Evolutionary conservation across 2,797 vertebrate species (phyloP).

Genomic region (Chaenodraco wilsoni): DNA sequence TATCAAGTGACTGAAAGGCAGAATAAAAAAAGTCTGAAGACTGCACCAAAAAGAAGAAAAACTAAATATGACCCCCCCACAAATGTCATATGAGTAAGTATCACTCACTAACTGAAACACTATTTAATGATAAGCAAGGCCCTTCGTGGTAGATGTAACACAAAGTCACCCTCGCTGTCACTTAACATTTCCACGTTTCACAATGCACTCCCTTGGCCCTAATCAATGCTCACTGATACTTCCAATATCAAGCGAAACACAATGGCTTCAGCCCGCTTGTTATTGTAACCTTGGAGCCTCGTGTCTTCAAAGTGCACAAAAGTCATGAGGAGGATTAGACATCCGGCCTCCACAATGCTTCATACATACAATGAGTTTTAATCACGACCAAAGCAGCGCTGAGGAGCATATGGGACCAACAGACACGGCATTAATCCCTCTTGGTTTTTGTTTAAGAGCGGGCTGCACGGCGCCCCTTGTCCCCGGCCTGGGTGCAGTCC

Average conservation of each 20-base stretch:
- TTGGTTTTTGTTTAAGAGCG: conserved; percentile 76
- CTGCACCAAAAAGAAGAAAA: neutral
- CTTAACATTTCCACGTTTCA: neutral
- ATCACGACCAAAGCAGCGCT: conserved; percentile 78
- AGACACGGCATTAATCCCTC: conserved; percentile 82
- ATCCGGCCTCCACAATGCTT: conserved; percentile 63
- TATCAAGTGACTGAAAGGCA: neutral
- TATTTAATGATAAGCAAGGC: neutral
- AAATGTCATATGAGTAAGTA: neutral
- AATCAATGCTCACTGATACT: conserved; percentile 34
- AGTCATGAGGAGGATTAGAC: conserved; percentile 76
- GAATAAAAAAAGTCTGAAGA: neutral
- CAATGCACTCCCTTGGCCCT: conserved; percentile 1
- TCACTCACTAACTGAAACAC: neutral
- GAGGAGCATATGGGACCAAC: conserved; percentile 82
- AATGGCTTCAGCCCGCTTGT: conserved; percentile 55
- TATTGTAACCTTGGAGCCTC: conserved; percentile 70
- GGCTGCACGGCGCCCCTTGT: conserved; percentile 55
- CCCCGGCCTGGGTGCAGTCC: conserved; percentile 49
- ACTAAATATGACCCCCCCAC: too few relatives aligned
- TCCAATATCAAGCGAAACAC: conserved; percentile 34
- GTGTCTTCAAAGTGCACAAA: conserved; percentile 73
- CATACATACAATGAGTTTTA: conserved; percentile 82
- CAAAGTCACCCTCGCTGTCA: neutral
- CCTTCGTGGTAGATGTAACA: neutral